Conservation (phyloP, 2,797 vertebrate genomes). For the Paedocypris micromegethes region DNA sequence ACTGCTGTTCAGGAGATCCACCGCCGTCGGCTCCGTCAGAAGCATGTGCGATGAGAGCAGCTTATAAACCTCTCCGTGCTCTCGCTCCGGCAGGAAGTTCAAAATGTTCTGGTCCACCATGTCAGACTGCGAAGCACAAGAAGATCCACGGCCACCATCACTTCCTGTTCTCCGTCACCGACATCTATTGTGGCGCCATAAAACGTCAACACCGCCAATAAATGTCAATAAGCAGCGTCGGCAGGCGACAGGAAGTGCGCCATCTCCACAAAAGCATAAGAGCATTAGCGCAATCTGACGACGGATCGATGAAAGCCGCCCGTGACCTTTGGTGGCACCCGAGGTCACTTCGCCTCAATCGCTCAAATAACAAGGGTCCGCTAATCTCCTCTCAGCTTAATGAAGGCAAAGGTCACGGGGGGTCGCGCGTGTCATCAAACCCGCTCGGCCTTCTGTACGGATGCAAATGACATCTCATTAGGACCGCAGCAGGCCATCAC, state of each 20-base stretch:
- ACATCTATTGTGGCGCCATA: neutral
- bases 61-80: slow-evolving; percentile 84
- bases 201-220: neutral
- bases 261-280: neutral
- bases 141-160: slow-evolving; percentile 47
- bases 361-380: slow-evolving; percentile 1
- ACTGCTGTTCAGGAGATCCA: slow-evolving; percentile 82
- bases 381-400: slow-evolving; percentile 10
- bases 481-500: slow-evolving; percentile 9
- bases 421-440: neutral
- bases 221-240: too few species aligned
- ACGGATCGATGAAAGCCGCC: neutral
- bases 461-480: slow-evolving; percentile 13
- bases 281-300: slow-evolving; percentile 5
- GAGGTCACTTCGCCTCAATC: slow-evolving; percentile 8
- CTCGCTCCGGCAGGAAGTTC: slow-evolving; percentile 86
- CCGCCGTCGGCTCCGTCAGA: slow-evolving; percentile 71
- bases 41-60: slow-evolving; percentile 80
- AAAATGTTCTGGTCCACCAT: slow-evolving; percentile 93
- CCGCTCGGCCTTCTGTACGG: neutral
- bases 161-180: slow-evolving; percentile 15
- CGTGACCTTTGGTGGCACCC: slow-evolving; percentile 1
- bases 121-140: slow-evolving; percentile 76
- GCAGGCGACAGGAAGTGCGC: neutral
- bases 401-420: slow-evolving; percentile 11